Evolutionary conservation across 2,113 vertebrate species (phyloP).

Genomic region (Silurus asotus): DNA sequence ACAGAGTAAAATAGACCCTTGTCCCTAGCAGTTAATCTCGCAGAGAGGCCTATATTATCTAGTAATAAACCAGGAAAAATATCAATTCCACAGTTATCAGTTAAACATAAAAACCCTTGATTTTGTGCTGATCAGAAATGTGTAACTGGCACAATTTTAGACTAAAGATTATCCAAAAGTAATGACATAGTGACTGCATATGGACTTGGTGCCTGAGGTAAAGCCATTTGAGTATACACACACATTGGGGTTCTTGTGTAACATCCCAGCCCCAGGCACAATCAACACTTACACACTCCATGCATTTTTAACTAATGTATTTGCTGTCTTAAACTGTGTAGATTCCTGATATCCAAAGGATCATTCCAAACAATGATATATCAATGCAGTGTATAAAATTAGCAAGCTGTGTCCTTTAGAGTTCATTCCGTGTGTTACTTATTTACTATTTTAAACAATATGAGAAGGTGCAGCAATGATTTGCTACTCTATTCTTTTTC

Average conservation of each 20-base stretch:
- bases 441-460: constrained; percentile 45
- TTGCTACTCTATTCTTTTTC: constrained; percentile 20
- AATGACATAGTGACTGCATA: constrained; percentile 63
- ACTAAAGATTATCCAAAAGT: constrained; percentile 53
- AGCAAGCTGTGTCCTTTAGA: not conserved
- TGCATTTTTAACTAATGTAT: constrained; percentile 63
- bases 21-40: not conserved
- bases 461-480: constrained; percentile 57
- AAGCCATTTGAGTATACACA: constrained; percentile 55
- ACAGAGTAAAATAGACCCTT: constrained; percentile 25
- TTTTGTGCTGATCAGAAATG: not conserved
- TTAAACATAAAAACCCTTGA: not conserved
- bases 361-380: not conserved
- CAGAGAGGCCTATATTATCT: not conserved
- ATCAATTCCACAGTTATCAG: not conserved
- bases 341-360: not conserved
- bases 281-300: constrained; percentile 68
- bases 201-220: constrained; percentile 59
- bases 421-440: too few species aligned
- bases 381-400: not conserved
- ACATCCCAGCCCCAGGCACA: constrained; percentile 52
- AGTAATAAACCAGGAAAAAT: not conserved
- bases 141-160: not conserved
- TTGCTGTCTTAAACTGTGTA: constrained; percentile 57
- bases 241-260: constrained; percentile 8